Conservation (phyloP, 2,888 invertebrate species). For the Chymomyza caudatula region DNA sequence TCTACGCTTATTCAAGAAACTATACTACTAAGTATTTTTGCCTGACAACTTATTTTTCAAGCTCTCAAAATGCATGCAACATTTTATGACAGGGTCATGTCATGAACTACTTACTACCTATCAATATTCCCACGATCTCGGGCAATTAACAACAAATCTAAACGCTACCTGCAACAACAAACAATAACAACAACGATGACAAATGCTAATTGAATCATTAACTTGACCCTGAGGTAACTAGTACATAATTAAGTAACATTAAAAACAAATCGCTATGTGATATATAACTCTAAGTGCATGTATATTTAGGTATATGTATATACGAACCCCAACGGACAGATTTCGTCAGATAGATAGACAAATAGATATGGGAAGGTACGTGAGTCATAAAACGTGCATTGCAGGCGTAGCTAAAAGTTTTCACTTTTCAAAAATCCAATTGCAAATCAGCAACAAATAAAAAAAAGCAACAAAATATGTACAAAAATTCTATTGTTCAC, state of each 20-base stretch:
- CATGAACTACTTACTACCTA: slow-evolving; percentile 19
- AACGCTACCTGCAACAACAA: slow-evolving; percentile 1
- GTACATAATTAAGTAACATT: background rate
- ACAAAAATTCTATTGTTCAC: background rate
- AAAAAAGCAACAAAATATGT: background rate
- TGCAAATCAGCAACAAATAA: background rate
- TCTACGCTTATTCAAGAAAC: too few relatives aligned
- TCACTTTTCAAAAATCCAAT: background rate
- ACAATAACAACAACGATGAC: slow-evolving; percentile 47
- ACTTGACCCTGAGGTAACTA: slow-evolving; percentile 51
- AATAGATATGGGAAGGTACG: background rate
- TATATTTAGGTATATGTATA: background rate
- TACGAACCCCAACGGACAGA: background rate
- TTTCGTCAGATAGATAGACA: background rate
- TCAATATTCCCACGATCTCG: slow-evolving; percentile 65
- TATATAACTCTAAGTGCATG: background rate
- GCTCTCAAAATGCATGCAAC: background rate
- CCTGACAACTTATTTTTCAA: too few relatives aligned
- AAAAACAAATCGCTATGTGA: background rate
- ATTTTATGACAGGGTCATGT: slow-evolving; percentile 1
- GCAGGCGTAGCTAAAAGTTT: background rate
- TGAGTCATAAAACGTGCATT: background rate
- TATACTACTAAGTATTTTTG: too few relatives aligned
- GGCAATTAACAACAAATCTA: slow-evolving; percentile 47
- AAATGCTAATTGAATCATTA: slow-evolving; percentile 69